These are phyloP conservation scores for Daubentonia madagascariensis DNA, from an alignment of 2,113 vertebrate genomes.

Conservation along the genomic window DNA sequence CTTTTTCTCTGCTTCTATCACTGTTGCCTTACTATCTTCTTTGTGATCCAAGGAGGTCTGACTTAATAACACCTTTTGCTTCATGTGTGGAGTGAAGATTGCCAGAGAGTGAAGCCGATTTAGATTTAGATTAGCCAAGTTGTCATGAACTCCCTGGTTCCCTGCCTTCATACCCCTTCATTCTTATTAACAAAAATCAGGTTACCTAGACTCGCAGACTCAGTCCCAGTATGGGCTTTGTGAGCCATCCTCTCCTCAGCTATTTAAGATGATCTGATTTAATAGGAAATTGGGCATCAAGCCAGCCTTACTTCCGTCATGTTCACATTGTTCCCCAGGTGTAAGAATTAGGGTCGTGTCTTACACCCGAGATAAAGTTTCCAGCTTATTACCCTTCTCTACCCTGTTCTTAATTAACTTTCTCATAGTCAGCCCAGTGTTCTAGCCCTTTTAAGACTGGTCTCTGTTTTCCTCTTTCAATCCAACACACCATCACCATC, in stretches of 20 bases:
- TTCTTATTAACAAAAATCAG: not conserved
- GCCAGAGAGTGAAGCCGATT: not conserved
- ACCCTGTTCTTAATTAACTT: not conserved
- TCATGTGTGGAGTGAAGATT: not conserved
- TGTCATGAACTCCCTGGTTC: not conserved
- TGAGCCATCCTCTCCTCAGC: not conserved
- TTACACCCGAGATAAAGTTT: not conserved
- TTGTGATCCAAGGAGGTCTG: not conserved
- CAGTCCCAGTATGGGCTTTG: not conserved
- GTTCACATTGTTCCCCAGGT: not conserved
- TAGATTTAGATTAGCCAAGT: not conserved
- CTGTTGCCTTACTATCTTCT: constrained; percentile 3
- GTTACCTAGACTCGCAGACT: not conserved
- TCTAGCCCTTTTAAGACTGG: not conserved
- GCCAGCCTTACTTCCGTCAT: not conserved
- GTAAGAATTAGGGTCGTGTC: not conserved
- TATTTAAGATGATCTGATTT: not conserved
- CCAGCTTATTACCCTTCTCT: not conserved
- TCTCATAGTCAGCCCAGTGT: not conserved
- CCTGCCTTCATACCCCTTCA: not conserved
- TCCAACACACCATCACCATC: not conserved
- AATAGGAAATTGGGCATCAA: not conserved
- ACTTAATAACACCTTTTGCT: not conserved
- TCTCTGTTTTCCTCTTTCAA: not conserved
- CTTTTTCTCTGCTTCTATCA: not conserved